Percentiles rank a stretch among this genome's conserved stretches.
Evolutionary conservation across 2,113 vertebrate species (phyloP).

Genomic region (Psammodynastes pulverulentus): DNA sequence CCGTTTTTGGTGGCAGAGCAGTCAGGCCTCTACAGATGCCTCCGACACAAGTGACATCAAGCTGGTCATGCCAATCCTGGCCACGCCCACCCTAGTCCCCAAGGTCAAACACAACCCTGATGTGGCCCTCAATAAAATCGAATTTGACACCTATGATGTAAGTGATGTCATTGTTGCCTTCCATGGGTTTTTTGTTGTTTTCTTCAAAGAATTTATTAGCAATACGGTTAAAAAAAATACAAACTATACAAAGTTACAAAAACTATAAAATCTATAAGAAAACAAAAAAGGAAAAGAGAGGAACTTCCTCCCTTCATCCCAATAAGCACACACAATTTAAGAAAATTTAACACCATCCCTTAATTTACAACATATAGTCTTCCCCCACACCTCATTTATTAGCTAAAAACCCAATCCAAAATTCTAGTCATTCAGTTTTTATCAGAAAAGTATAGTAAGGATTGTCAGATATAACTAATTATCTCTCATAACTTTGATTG

Average conservation of each 20-base stretch:
- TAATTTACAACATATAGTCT: neutral
- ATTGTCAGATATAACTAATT: neutral
- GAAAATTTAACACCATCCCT: neutral
- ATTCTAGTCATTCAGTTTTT: neutral
- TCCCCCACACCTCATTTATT: neutral
- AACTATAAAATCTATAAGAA: neutral
- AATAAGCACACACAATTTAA: neutral
- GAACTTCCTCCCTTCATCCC: neutral
- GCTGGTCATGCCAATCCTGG: too few relatives aligned
- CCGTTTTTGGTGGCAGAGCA: too few relatives aligned
- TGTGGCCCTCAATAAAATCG: too few relatives aligned
- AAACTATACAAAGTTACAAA: neutral
- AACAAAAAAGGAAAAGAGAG: neutral
- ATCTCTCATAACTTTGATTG: neutral
- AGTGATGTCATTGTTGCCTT: neutral
- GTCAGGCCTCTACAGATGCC: too few relatives aligned
- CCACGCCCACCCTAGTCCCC: too few relatives aligned
- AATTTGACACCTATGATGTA: neutral
- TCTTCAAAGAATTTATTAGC: neutral
- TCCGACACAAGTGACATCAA: too few relatives aligned
- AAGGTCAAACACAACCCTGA: too few relatives aligned
- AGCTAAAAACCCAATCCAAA: neutral
- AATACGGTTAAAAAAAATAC: neutral
- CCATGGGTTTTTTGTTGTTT: neutral
- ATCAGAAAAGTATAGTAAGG: neutral